Evolutionary conservation across 1,140 invertebrate genomes (phyloP).

Genomic region (Goniozus legneri): DNA sequence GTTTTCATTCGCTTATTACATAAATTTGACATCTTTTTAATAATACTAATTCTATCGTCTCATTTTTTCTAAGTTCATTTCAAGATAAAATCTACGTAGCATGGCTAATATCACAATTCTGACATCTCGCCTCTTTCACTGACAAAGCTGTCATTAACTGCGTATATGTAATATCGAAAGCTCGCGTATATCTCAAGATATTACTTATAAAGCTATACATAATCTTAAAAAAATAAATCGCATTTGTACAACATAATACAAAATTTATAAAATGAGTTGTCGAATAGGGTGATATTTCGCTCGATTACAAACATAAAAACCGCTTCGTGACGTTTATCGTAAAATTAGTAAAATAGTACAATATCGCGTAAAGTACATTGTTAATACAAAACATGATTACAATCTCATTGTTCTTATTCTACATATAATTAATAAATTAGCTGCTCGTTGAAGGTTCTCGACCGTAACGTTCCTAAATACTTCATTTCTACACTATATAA

Average conservation of each 20-base stretch:
- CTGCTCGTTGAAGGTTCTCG: conserved; percentile 28
- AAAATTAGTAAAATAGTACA: neutral
- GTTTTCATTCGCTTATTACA: conserved; percentile 10
- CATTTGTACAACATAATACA: no score
- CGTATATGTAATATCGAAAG: neutral
- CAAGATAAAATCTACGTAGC: conserved; percentile 25
- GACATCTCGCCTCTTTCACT: conserved; percentile 11
- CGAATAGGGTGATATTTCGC: no score
- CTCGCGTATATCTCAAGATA: neutral
- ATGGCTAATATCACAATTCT: conserved; percentile 52
- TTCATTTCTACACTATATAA: no score
- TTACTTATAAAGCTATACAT: neutral
- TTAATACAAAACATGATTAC: no score
- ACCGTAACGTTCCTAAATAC: no score
- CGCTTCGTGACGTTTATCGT: no score
- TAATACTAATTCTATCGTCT: neutral
- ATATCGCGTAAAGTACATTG: neutral
- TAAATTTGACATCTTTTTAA: no score
- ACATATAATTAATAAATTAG: conserved; percentile 16
- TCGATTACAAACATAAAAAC: neutral
- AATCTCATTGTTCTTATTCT: no score
- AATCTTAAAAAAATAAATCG: neutral
- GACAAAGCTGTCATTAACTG: conserved; percentile 7
- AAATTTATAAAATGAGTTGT: no score
- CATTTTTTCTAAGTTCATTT: conserved; percentile 1